These are phyloP conservation scores for Troilus luridus DNA, from an alignment of 2,888 invertebrate genomes.

Conservation along the genomic window DNA sequence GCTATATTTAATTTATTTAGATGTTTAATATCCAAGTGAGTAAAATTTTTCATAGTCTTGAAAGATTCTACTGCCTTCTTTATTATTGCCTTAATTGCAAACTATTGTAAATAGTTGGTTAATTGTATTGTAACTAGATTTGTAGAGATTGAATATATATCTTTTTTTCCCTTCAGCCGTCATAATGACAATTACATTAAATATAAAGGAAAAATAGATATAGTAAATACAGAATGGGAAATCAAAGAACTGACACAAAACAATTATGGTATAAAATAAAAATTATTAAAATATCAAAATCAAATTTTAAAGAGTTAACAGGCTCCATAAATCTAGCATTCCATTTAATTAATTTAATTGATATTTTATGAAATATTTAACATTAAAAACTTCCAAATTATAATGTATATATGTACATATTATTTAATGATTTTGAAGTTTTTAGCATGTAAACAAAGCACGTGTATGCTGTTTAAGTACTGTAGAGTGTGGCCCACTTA, in stretches of 20 bases:
- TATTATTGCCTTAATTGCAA: too few relatives aligned
- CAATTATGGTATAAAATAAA: not conserved
- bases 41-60: not conserved
- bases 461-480: constrained; percentile 64
- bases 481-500: constrained; percentile 76
- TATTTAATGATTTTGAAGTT: not conserved
- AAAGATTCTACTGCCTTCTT: too few relatives aligned
- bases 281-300: not conserved
- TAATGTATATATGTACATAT: not conserved
- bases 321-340: not conserved
- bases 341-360: not conserved
- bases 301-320: not conserved
- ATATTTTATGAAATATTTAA: not conserved
- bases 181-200: not conserved
- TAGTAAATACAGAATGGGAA: not conserved
- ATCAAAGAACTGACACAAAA: not conserved
- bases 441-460: constrained; percentile 51
- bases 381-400: not conserved
- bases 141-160: not conserved
- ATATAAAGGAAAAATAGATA: constrained; percentile 4
- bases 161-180: not conserved
- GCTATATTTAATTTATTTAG: too few relatives aligned
- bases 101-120: not conserved
- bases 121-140: not conserved
- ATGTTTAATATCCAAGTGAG: not conserved